Base-by-base conservation (phyloP, 2,888 invertebrate species). In the Actias luna region DNA sequence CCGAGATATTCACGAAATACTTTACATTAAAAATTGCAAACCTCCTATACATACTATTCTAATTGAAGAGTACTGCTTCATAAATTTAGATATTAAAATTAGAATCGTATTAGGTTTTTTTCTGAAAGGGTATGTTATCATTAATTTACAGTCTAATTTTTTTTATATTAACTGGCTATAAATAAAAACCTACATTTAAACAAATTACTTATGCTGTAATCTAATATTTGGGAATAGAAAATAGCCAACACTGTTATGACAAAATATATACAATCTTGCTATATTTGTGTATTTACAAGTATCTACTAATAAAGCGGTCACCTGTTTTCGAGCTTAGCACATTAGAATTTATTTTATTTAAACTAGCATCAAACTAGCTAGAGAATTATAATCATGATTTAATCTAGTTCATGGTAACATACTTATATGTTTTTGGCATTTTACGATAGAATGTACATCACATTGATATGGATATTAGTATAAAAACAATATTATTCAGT, bases 401-500 rank as follows among this genome's bases (percentile, higher is more conserved):
- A 61, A 72, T 68, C 65, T 73, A 71, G 71, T 73, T 74, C 69
- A 78, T 61, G 71, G 75, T 69, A 64, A 69, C 64, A 66, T 65
- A 52, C 64, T 72, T 62, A 63, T 67, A 16, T 50, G 16, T 12
- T 10, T 12, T 25, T 50, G 55, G 61, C 66, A 67, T 65, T 52
- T 52, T 29, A 29, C 5, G 12, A 16, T 29, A 16, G 29, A 55
- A 55, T 7, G 29, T 55, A 8, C 55, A 55, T n/a, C 0, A 29
- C 29, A 55, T 55, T 16, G n/a, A 55, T 4, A 12, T 25, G 0
- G 14, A 29, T 7, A 16, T 55, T n/a, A 29, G 5, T 12, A 50
- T 5, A 22, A 55, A n/a, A 29, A 12, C 16, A 16, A 29, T 0
- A 8, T 22, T 46, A 12, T 46, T 46, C 22, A 46, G 10, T 46